These are phyloP conservation scores for Megatriorchis doriae DNA, from an alignment of 2,113 vertebrate genomes.

Conservation along the genomic window DNA sequence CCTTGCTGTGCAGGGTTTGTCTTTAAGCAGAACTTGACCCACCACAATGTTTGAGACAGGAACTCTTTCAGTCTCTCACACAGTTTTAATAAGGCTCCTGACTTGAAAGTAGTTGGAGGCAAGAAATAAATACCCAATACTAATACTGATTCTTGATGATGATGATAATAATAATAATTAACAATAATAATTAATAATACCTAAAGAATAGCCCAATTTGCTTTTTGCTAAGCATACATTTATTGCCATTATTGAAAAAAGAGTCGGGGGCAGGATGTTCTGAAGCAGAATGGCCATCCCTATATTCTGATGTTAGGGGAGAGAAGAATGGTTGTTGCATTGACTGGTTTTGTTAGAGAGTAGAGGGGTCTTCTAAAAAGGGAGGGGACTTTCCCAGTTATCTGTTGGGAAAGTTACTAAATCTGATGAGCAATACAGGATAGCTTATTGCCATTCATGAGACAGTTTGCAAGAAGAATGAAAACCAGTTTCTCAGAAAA, in stretches of 20 bases:
- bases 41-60: no score
- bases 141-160: no score
- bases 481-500: not conserved
- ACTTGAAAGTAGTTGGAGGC: not conserved
- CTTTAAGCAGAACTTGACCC: no score
- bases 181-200: not conserved
- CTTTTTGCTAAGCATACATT: not conserved
- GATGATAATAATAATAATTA: no score
- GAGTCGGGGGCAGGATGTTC: not conserved
- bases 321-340: not conserved
- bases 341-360: not conserved
- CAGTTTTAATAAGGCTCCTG: not conserved
- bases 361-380: not conserved
- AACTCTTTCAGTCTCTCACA: no score
- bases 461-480: not conserved
- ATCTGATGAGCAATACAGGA: not conserved
- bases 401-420: not conserved
- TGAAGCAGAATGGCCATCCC: not conserved
- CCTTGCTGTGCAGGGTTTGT: no score
- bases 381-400: not conserved
- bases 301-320: not conserved
- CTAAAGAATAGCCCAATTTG: not conserved
- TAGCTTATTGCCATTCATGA: not conserved
- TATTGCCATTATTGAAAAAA: not conserved
- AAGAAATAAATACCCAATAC: not conserved